phyloP scores from a whole-genome alignment of 2,113 vertebrate genomes.

The Bos javanicus region DNA sequence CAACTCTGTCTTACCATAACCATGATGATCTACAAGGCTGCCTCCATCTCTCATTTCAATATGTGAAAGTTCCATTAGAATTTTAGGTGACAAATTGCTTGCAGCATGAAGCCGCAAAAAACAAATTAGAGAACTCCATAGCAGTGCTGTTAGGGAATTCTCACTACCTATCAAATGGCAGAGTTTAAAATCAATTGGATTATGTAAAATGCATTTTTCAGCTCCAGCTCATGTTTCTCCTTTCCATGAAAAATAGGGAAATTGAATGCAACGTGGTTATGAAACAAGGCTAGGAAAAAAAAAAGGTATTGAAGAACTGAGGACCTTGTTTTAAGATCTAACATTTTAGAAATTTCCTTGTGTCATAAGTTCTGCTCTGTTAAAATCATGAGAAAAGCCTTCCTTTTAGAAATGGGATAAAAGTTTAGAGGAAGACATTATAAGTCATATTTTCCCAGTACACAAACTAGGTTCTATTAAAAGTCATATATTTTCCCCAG shows the following conservation, averaged over 20 bases:
- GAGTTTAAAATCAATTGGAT: constrained; percentile 70
- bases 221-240: constrained; percentile 49
- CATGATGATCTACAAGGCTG: constrained; percentile 41
- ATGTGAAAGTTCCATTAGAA: constrained; percentile 60
- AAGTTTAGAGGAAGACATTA: neutral
- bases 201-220: constrained; percentile 58
- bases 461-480: neutral
- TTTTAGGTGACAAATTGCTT: constrained; percentile 72
- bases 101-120: constrained; percentile 60
- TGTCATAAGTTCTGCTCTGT: neutral
- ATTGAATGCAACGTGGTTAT: constrained; percentile 36
- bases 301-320: neutral
- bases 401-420: neutral
- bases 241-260: constrained; percentile 57
- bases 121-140: constrained; percentile 61
- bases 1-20: constrained; percentile 9
- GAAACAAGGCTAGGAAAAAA: constrained; percentile 32
- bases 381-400: neutral
- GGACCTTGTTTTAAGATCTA: neutral
- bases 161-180: constrained; percentile 35
- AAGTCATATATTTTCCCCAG: neutral
- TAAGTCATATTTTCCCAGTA: neutral
- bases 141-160: constrained; percentile 16
- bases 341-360: constrained; percentile 2
- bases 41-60: constrained; percentile 67